phyloP scores from a whole-genome alignment of 2,888 invertebrate genomes.

The Chloroclysta siterata region DNA sequence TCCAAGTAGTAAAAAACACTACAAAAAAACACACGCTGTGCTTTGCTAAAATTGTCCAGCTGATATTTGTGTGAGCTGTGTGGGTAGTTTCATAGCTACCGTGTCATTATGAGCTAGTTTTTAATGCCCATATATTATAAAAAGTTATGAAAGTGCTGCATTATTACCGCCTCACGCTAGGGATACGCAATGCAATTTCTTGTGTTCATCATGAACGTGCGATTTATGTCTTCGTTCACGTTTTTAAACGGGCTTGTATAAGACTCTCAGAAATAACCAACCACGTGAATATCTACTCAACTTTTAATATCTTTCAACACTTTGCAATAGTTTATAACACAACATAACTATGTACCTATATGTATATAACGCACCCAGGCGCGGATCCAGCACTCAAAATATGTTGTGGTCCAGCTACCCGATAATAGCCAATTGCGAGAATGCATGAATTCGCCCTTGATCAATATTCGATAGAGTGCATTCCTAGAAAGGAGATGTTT shows the following conservation, averaged over 20 bases:
- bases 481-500: too few relatives aligned
- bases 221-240: slow-evolving; percentile 12
- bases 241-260: slow-evolving; percentile 3
- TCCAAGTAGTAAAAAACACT: background rate
- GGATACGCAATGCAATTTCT: slow-evolving; percentile 29
- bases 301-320: too few relatives aligned
- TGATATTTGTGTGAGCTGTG: slow-evolving; percentile 13
- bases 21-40: background rate
- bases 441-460: too few relatives aligned
- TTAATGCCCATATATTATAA: slow-evolving; percentile 39
- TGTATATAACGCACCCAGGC: too few relatives aligned
- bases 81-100: slow-evolving; percentile 30
- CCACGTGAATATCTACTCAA: too few relatives aligned
- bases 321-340: too few relatives aligned
- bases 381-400: too few relatives aligned
- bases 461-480: too few relatives aligned
- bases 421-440: too few relatives aligned
- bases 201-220: slow-evolving; percentile 23
- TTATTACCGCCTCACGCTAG: slow-evolving; percentile 35
- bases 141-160: slow-evolving; percentile 38
- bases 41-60: background rate
- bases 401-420: too few relatives aligned
- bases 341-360: too few relatives aligned
- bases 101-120: slow-evolving; percentile 42
- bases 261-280: too few relatives aligned